Percentiles rank a stretch among this genome's conserved stretches.
Evolutionary conservation across 1,140 invertebrate species (phyloP).

Genomic region (Pseudomyrmex cubaensis): DNA sequence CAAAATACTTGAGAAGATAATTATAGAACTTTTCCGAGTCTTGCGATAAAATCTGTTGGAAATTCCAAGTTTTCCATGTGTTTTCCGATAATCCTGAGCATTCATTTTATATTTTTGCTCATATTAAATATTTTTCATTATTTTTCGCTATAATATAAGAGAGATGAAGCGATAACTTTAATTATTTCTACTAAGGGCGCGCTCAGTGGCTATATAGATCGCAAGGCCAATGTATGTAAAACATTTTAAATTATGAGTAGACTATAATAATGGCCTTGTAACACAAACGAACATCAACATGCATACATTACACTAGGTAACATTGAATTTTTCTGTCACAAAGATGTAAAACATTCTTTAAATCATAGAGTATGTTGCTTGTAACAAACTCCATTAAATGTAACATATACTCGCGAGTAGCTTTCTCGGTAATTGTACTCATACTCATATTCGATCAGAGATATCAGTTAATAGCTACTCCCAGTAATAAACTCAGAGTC

Average conservation of each 20-base stretch:
- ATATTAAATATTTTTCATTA: conserved; percentile 4
- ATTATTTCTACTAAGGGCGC: conserved; percentile 40
- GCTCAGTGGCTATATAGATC: conserved; percentile 35
- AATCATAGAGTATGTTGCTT: conserved; percentile 43
- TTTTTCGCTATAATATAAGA: not conserved
- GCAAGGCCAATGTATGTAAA: conserved; percentile 52
- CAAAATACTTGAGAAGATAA: too few relatives aligned
- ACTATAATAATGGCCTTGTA: conserved; percentile 9
- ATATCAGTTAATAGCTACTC: conserved; percentile 66
- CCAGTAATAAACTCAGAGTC: conserved; percentile 67
- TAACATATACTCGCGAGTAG: conserved; percentile 43
- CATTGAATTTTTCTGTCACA: conserved; percentile 35
- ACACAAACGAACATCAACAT: conserved; percentile 43
- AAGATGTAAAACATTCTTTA: conserved; percentile 26
- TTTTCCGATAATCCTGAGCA: too few relatives aligned
- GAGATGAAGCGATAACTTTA: conserved; percentile 1
- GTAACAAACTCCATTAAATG: conserved; percentile 42
- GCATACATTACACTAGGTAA: conserved; percentile 47
- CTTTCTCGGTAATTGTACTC: conserved; percentile 57
- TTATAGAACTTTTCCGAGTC: too few relatives aligned
- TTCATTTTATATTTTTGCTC: not conserved
- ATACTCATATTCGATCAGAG: conserved; percentile 49
- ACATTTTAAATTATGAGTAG: conserved; percentile 35
- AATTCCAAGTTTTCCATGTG: too few relatives aligned
- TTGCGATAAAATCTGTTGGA: too few relatives aligned